Percentiles rank a stretch among this genome's conserved stretches.
Conservation (phyloP, 2,113 vertebrate species). For the Nycticryphes semicollaris region DNA sequence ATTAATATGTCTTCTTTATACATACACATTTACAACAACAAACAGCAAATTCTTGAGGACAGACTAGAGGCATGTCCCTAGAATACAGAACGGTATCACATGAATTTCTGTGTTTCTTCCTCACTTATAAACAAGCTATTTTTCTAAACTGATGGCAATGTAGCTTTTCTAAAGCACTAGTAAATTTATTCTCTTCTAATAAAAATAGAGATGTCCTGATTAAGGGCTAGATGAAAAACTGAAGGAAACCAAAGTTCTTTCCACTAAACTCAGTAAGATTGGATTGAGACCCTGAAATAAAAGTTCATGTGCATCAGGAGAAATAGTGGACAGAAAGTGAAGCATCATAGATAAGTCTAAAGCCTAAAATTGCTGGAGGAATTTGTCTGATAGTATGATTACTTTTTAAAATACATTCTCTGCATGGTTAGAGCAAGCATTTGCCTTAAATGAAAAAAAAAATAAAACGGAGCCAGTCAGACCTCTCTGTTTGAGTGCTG, state of each 20-base stretch:
- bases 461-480: neutral
- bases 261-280: neutral
- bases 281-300: neutral
- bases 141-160: neutral
- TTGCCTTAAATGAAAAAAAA: conserved; percentile 31
- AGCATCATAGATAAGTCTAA: neutral
- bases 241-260: neutral
- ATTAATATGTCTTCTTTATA: neutral
- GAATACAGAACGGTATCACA: neutral
- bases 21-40: neutral
- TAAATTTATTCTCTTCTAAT: neutral
- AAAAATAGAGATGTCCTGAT: neutral
- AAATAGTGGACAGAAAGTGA: neutral
- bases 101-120: neutral
- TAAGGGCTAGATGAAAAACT: neutral
- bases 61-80: neutral
- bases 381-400: neutral
- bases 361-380: neutral
- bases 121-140: neutral
- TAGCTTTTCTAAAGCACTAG: neutral
- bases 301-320: neutral
- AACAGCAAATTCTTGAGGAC: neutral
- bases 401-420: neutral
- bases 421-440: neutral
- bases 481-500: neutral